phyloP scores from a whole-genome alignment of 2,797 vertebrate species.

The Sebastiscus tertius region DNA sequence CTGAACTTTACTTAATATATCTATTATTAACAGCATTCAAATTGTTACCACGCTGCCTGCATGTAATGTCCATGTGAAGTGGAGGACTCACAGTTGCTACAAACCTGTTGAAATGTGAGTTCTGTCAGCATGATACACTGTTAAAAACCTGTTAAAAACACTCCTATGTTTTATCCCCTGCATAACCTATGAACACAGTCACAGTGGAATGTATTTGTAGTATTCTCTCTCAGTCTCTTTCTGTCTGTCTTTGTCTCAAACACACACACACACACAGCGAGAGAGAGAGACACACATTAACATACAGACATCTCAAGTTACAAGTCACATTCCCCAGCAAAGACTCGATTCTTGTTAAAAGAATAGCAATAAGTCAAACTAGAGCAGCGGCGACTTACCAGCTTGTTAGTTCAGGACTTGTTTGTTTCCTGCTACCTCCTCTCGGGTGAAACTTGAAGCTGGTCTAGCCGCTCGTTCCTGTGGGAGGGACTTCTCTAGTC shows the following conservation, averaged over 20 bases:
- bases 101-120: background rate
- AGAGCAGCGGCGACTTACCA: constrained; percentile 25
- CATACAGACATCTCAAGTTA: constrained; percentile 13
- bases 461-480: constrained; percentile 6
- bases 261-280: background rate
- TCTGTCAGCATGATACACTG: background rate
- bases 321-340: background rate
- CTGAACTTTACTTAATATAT: background rate
- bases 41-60: background rate
- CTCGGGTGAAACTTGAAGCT: constrained; percentile 14
- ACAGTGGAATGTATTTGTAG: background rate
- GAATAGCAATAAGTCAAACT: background rate
- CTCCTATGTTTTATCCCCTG: background rate
- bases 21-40: background rate
- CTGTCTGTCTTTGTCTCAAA: background rate
- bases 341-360: background rate
- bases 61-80: background rate
- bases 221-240: background rate
- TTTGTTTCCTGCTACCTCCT: background rate
- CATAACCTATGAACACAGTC: background rate
- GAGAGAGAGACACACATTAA: background rate
- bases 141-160: background rate
- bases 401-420: background rate
- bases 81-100: background rate
- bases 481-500: constrained; percentile 26